A percentile compares a stretch with the other conserved stretches of the same genome.
These are phyloP conservation scores for Calycopis cecrops DNA, from an alignment of 1,140 invertebrate species.

Conservation along the genomic window DNA sequence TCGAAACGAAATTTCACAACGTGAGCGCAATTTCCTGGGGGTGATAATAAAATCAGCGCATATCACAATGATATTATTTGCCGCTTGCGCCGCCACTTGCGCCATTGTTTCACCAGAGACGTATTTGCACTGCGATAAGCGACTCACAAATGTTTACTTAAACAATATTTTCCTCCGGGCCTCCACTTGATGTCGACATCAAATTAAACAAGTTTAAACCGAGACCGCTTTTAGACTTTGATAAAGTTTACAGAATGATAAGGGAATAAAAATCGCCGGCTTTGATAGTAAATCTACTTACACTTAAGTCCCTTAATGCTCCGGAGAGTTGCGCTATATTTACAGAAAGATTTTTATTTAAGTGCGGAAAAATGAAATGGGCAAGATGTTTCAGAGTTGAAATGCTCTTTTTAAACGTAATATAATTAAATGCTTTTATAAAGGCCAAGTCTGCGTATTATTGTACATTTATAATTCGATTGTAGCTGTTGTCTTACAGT, in stretches of 20 bases:
- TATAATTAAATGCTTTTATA: too few relatives aligned
- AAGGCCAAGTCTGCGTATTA: too few relatives aligned
- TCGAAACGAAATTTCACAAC: conserved; percentile 14
- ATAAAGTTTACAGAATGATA: conserved; percentile 48
- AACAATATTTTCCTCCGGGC: conserved; percentile 62
- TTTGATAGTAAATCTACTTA: conserved; percentile 21
- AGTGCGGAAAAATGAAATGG: too few relatives aligned
- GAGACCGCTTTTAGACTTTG: conserved; percentile 48
- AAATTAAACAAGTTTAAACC: conserved; percentile 61
- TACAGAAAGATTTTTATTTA: too few relatives aligned
- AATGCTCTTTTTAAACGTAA: too few relatives aligned
- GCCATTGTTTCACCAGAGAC: conserved; percentile 36
- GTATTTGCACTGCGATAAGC: conserved; percentile 62
- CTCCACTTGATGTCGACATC: conserved; percentile 63
- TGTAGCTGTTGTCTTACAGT: too few relatives aligned
- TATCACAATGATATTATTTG: conserved; percentile 6
- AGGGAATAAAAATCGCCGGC: conserved; percentile 32
- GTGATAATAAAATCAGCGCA: conserved; percentile 6
- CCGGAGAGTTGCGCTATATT: neutral
- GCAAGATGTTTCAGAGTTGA: too few relatives aligned
- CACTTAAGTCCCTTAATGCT: conserved; percentile 13
- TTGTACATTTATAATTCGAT: too few relatives aligned
- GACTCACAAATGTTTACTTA: conserved; percentile 60
- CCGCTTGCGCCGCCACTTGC: conserved; percentile 33
- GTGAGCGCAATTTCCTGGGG: conserved; percentile 12